Percentiles rank a stretch among this genome's conserved stretches.
phyloP scores from a whole-genome alignment of 2,888 invertebrate species.

The Eilema depressum region DNA sequence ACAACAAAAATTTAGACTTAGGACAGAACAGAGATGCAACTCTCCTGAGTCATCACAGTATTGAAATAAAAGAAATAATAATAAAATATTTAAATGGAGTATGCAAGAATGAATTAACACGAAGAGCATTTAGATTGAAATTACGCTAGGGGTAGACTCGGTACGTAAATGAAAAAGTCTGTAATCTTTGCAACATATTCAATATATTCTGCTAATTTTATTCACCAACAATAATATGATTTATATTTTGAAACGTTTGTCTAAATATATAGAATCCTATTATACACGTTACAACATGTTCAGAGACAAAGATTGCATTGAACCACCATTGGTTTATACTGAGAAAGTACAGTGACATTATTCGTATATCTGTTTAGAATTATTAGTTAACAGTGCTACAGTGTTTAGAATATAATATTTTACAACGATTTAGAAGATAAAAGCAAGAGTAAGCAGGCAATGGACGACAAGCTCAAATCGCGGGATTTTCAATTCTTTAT shows the following conservation, averaged over 20 bases:
- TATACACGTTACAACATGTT: conserved; percentile 68
- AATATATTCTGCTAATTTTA: conserved; percentile 85
- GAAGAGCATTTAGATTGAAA: conserved; percentile 66
- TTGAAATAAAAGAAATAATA: conserved; percentile 63
- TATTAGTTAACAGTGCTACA: conserved; percentile 78
- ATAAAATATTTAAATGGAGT: conserved; percentile 58
- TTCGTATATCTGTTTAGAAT: conserved; percentile 72
- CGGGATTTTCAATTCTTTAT: not conserved
- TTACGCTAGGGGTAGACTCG: conserved; percentile 63
- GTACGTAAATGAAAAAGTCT: conserved; percentile 79
- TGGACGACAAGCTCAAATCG: conserved; percentile 46
- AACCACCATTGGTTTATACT: conserved; percentile 73
- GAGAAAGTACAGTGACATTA: conserved; percentile 79
- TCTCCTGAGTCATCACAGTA: conserved; percentile 86
- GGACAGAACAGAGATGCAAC: conserved; percentile 63
- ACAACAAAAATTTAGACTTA: conserved; percentile 59
- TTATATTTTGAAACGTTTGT: conserved; percentile 55
- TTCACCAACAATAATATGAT: conserved; percentile 75
- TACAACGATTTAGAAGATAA: conserved; percentile 77
- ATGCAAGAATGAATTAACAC: conserved; percentile 73
- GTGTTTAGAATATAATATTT: conserved; percentile 78
- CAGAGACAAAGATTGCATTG: conserved; percentile 86
- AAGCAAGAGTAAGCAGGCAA: conserved; percentile 81
- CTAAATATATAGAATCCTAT: conserved; percentile 72
- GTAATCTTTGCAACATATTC: conserved; percentile 81